phyloP scores from a whole-genome alignment of 2,113 vertebrate species.

The Todiramphus chloris region DNA sequence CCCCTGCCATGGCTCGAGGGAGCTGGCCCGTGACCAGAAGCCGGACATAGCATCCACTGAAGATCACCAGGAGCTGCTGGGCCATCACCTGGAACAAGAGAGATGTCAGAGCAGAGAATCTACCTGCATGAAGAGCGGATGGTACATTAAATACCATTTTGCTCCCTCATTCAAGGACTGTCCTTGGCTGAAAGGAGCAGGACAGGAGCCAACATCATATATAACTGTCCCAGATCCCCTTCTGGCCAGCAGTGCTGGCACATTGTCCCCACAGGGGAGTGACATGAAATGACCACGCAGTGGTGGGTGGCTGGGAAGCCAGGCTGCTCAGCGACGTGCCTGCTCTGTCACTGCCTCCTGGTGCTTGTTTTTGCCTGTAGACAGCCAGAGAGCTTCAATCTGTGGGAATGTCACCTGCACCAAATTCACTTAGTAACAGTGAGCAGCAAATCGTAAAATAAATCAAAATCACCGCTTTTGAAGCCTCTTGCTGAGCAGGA shows the following conservation, averaged over 20 bases:
- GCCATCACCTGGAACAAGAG: slow-evolving; percentile 70
- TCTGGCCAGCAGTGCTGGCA: background rate
- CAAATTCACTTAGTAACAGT: background rate
- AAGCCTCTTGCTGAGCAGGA: background rate
- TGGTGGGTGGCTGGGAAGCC: background rate
- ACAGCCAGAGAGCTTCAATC: background rate
- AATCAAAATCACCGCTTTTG: background rate
- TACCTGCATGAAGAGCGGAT: background rate
- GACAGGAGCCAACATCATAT: background rate
- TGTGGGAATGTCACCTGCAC: background rate
- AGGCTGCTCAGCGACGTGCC: background rate
- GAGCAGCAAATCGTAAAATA: background rate
- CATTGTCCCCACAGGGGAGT: background rate
- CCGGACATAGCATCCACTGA: slow-evolving; percentile 74
- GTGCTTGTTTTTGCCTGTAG: background rate
- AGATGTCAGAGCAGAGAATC: background rate
- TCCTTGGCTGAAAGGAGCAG: background rate
- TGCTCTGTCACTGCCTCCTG: background rate
- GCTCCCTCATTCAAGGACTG: background rate
- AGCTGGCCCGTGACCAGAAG: slow-evolving; percentile 73
- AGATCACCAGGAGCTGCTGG: slow-evolving; percentile 74
- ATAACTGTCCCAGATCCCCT: background rate
- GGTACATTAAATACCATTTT: background rate
- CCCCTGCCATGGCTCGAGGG: background rate
- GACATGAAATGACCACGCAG: background rate